These are phyloP conservation scores for Hydrozoanthus gracilis DNA, from an alignment of 92 coral and sea anemone genomes.

Conservation along the genomic window DNA sequence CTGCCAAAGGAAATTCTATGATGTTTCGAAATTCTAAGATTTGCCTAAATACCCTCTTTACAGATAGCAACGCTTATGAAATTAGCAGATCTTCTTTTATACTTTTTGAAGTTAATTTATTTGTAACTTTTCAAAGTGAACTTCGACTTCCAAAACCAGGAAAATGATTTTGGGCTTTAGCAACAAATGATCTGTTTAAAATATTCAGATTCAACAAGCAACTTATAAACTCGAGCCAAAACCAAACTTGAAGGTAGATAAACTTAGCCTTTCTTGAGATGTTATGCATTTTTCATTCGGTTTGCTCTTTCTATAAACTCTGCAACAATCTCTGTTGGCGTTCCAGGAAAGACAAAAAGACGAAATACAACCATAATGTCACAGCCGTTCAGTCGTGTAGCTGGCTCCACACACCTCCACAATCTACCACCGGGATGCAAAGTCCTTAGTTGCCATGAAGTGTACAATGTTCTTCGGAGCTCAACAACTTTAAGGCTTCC, in stretches of 20 bases:
- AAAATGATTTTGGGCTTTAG: neutral
- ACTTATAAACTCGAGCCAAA: too few relatives aligned
- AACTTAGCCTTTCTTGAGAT: too few relatives aligned
- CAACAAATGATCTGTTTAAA: too few relatives aligned
- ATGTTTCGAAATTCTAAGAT: conserved; percentile 30
- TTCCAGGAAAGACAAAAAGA: too few relatives aligned
- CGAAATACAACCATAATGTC: conserved; percentile 7
- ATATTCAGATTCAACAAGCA: too few relatives aligned
- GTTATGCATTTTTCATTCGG: too few relatives aligned
- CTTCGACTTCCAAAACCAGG: neutral
- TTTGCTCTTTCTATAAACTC: too few relatives aligned
- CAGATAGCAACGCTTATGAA: conserved; percentile 14
- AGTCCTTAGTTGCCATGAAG: conserved; percentile 81
- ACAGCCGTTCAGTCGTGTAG: conserved; percentile 27
- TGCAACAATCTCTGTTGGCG: neutral
- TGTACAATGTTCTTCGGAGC: conserved; percentile 72
- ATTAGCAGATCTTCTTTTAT: neutral
- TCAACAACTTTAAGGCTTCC: conserved; percentile 84
- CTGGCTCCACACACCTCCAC: conserved; percentile 53
- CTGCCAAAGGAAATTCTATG: conserved; percentile 26
- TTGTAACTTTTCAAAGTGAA: neutral
- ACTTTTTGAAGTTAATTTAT: neutral
- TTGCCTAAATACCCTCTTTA: conserved; percentile 33
- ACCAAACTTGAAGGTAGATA: too few relatives aligned
- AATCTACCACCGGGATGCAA: conserved; percentile 91